Evolutionary conservation across 1,140 invertebrate species (phyloP).

Genomic region (Parapsyche elsis): DNA sequence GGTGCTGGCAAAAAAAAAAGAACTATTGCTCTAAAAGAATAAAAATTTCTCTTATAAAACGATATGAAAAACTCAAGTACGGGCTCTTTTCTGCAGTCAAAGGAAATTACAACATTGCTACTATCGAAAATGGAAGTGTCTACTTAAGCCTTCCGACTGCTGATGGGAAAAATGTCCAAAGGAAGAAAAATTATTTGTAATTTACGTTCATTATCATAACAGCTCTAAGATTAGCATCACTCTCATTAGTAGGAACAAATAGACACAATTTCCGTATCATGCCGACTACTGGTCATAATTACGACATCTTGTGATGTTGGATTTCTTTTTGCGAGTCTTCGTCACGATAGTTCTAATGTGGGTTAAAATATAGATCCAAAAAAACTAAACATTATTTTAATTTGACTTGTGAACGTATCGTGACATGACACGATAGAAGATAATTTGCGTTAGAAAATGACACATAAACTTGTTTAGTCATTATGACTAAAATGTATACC

Average conservation of each 20-base stretch:
- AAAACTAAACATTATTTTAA: background rate
- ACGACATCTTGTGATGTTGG: background rate
- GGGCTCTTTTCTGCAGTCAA: background rate
- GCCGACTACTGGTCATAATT: background rate
- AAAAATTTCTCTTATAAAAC: too few relatives aligned
- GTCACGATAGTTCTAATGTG: background rate
- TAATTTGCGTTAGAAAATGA: conserved; percentile 24
- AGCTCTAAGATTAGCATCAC: conserved; percentile 32
- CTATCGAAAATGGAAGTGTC: conserved; percentile 33
- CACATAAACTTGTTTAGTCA: conserved; percentile 17
- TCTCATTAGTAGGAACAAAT: conserved; percentile 28
- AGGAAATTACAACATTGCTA: conserved; percentile 28
- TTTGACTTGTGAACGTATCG: background rate
- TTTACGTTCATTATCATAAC: conserved; percentile 41
- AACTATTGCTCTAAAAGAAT: conserved; percentile 21
- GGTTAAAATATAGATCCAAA: background rate
- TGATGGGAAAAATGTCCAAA: conserved; percentile 24
- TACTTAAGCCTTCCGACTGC: conserved; percentile 25
- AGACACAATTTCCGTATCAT: conserved; percentile 35
- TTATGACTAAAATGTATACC: conserved; percentile 2
- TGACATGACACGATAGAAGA: conserved; percentile 19
- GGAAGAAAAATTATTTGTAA: conserved; percentile 37
- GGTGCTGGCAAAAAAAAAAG: conserved; percentile 7
- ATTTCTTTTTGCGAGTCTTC: background rate
- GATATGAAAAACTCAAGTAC: too few relatives aligned